phyloP scores from a whole-genome alignment of 64 coral and sea anemone genomes.

The Exaiptasia diaphana region DNA sequence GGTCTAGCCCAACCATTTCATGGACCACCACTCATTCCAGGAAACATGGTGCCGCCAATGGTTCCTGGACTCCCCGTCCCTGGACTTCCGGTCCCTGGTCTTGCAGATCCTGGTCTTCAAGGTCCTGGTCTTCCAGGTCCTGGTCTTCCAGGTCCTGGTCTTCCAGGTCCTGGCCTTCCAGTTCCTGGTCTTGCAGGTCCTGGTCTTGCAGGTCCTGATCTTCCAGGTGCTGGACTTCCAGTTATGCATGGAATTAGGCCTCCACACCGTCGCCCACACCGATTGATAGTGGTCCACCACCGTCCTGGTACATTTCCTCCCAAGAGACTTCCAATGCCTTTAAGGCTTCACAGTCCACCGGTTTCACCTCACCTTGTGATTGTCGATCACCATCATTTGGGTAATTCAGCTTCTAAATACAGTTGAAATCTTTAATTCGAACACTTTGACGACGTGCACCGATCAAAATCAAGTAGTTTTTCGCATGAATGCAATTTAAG shows the following conservation, averaged over 20 bases:
- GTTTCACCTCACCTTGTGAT: slow-evolving; percentile 38
- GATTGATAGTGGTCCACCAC: slow-evolving; percentile 33
- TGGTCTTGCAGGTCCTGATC: neutral
- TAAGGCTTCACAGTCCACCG: slow-evolving; percentile 43
- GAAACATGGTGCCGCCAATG: too few species aligned
- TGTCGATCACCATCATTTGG: slow-evolving; percentile 34
- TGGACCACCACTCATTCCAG: too few species aligned
- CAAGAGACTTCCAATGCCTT: slow-evolving; percentile 27
- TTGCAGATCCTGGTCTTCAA: too few species aligned
- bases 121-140: too few species aligned
- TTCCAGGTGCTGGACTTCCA: neutral
- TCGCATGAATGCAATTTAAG: too few species aligned
- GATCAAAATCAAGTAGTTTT: too few species aligned
- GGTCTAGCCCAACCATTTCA: too few species aligned
- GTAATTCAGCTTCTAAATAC: slow-evolving; percentile 25
- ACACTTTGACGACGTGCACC: too few species aligned
- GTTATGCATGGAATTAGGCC: too few species aligned
- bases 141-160: neutral
- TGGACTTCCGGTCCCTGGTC: too few species aligned
- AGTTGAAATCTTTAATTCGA: neutral
- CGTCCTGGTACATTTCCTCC: slow-evolving; percentile 12
- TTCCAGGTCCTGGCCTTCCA: neutral
- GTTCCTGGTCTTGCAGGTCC: neutral
- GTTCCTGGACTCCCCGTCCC: too few species aligned
- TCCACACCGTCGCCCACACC: neutral